Base-by-base conservation (phyloP, 2,797 vertebrate species). In the Helostoma temminkii region DNA sequence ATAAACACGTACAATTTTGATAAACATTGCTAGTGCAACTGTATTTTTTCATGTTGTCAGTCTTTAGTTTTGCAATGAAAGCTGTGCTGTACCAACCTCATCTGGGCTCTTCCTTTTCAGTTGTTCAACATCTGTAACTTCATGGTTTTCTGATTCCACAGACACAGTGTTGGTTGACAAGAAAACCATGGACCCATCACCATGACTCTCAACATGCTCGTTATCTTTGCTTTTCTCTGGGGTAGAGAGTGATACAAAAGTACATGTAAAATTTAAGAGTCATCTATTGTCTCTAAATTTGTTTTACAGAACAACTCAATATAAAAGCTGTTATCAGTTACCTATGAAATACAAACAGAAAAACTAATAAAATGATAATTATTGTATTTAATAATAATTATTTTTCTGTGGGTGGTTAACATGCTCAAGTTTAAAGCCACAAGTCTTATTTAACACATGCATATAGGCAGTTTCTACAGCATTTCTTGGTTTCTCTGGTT, bases 161-260 rank as follows among this genome's bases (percentile, higher is more conserved):
- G 93, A 83, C 45, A 76, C 71, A 12, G 91, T 87, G 11, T 61
- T 67, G 19, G 91, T 91, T 46, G 91, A 83, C 2, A 88, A 83
- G 57, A 87, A 66, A 3, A 92, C 88, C n/a, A 91, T 22, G 4
- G 94, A 94, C 58, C 89, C 90, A 24, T 96, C 94, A 21, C 86
- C 91, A 21, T 89, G 74, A 74, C 91, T 90, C 15, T 96, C 96
- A 5, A 93, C 79, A 26, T 83, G 30, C 7, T 97, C 96, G 0
- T 76, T 85, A 11, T 98, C 96, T 79, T 93, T 96, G 73, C 87
- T 58, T 88, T 91, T 93, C 47, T 94, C 94, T 94, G 71, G 18
- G 70, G 45, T 16, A 45, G 49, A 78, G 32, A 55, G 12, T 3
- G 32, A 11, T 9, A 12, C 11, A 34, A 12, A 30, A 30, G n/a